These are phyloP conservation scores for Sycophila texana DNA, from an alignment of 2,888 invertebrate genomes.

Conservation along the genomic window DNA sequence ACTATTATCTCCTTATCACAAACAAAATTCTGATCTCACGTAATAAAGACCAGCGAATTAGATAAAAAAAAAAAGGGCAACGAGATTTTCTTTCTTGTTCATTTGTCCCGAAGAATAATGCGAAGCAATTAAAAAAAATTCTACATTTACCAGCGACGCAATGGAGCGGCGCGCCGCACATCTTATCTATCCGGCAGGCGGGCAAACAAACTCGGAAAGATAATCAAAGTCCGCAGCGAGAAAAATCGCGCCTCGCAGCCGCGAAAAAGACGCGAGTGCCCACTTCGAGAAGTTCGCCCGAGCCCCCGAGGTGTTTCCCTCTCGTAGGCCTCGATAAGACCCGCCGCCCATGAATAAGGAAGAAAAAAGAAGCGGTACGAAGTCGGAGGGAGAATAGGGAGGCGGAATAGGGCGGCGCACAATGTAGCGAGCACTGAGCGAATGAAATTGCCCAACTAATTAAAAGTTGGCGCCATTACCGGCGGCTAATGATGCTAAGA, in stretches of 20 bases:
- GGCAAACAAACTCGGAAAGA: background rate
- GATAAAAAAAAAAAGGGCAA: no score
- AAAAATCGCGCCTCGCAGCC: slow-evolving; percentile 34
- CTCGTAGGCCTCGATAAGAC: slow-evolving; percentile 38
- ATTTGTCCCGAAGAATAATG: no score
- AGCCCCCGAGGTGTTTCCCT: slow-evolving; percentile 5
- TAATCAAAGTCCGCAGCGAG: slow-evolving; percentile 36
- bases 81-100: no score
- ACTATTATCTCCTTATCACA: no score
- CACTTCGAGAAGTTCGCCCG: background rate
- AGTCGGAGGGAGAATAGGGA: background rate
- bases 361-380: background rate
- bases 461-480: slow-evolving; percentile 74
- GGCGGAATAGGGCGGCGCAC: background rate
- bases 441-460: slow-evolving; percentile 74
- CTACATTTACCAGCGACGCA: background rate
- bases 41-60: no score
- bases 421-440: slow-evolving; percentile 58
- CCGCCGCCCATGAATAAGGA: slow-evolving; percentile 3
- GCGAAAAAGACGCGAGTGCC: background rate
- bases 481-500: slow-evolving; percentile 72
- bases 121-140: slow-evolving; percentile 14
- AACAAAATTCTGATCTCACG: no score
- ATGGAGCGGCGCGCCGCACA: background rate
- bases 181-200: no score